phyloP scores from a whole-genome alignment of 2,797 vertebrate genomes.

The Cryptoblepharus egeriae region DNA sequence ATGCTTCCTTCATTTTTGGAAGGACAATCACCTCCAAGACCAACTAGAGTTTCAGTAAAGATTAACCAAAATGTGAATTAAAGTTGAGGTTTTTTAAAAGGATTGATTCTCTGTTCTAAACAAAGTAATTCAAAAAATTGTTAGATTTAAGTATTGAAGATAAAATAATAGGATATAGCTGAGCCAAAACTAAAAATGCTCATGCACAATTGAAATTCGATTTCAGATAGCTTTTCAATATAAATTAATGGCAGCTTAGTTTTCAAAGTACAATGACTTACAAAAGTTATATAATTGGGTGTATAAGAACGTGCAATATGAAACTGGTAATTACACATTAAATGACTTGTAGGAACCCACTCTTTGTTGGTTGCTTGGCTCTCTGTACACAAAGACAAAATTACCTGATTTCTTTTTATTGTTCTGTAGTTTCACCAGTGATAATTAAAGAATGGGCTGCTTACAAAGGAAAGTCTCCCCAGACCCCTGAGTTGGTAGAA shows the following conservation, averaged over 20 bases:
- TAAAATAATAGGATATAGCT: neutral
- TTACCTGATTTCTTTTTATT: slow-evolving; percentile 18
- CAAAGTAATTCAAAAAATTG: neutral
- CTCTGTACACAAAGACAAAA: neutral
- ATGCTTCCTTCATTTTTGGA: neutral
- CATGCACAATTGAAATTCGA: neutral
- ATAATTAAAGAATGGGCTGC: slow-evolving; percentile 96
- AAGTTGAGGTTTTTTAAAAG: neutral
- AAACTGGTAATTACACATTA: neutral
- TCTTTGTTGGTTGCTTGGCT: neutral
- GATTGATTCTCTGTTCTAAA: neutral
- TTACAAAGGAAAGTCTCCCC: slow-evolving; percentile 95
- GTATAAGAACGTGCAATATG: neutral
- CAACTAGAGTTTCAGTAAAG: neutral
- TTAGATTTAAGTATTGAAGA: neutral
- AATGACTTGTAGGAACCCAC: neutral
- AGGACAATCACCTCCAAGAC: neutral
- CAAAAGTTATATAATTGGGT: neutral
- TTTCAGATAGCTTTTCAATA: neutral
- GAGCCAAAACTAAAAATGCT: neutral
- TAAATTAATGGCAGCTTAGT: neutral
- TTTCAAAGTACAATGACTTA: neutral
- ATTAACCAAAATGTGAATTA: neutral
- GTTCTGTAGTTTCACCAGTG: slow-evolving; percentile 84
- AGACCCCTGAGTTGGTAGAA: slow-evolving; percentile 95